A percentile compares a stretch with the other conserved stretches of the same genome.
Evolutionary conservation across 1,140 invertebrate species (phyloP).

Genomic region (Leptopilina clavipes): DNA sequence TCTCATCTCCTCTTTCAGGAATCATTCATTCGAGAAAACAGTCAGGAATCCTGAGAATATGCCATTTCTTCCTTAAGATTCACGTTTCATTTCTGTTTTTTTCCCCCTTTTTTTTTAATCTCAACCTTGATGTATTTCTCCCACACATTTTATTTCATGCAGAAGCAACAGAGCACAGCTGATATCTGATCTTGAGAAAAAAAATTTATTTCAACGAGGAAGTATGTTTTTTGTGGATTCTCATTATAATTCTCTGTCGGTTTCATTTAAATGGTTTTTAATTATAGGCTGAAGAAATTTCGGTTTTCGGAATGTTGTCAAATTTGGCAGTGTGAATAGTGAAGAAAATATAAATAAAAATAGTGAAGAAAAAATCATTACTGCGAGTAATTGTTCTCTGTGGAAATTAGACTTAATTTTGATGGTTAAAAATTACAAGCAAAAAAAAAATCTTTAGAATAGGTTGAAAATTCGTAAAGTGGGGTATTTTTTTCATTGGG

Average conservation of each 20-base stretch:
- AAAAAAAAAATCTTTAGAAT: too few species aligned
- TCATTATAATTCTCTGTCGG: neutral
- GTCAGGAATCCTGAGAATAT: neutral
- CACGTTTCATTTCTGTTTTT: neutral
- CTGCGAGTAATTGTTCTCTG: too few species aligned
- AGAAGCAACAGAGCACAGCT: neutral
- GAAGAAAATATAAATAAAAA: too few species aligned
- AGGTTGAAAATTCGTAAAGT: too few species aligned
- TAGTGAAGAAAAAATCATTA: too few species aligned
- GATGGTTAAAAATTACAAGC: too few species aligned
- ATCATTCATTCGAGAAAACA: constrained; percentile 21
- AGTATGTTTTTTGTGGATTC: neutral
- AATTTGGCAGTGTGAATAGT: too few species aligned
- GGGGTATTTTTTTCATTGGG: too few species aligned
- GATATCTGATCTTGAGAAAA: constrained; percentile 13
- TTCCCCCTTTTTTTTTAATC: too few species aligned
- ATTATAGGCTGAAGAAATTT: neutral
- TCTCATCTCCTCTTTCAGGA: constrained; percentile 4
- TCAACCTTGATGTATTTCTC: neutral
- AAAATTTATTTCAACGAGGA: constrained; percentile 13
- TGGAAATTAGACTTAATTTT: too few species aligned
- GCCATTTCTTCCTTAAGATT: neutral
- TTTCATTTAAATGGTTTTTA: neutral
- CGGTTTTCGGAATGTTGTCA: neutral
- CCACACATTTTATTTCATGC: neutral